Evolutionary conservation across 2,888 invertebrate species (phyloP), one percentile per base, ranked within the genome.

Genomic region (Quadroppia sp.): DNA sequence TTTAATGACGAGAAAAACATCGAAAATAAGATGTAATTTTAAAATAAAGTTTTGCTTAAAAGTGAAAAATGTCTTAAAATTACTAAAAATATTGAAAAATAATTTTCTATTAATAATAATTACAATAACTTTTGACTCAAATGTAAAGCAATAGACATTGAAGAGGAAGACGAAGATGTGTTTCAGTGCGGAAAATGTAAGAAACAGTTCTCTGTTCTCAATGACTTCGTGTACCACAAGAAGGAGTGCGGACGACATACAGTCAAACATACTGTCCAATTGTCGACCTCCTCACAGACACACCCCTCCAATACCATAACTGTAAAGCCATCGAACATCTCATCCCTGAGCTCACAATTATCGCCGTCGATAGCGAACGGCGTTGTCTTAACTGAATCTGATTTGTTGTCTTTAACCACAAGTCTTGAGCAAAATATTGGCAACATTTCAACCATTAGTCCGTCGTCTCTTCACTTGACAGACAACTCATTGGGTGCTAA

Each of bases 181-280:
- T 89, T 89, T 81, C 87, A 88, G 77, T 89, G 89, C 82, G 89
- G 89, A 36, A 84, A 85, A 80, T 89, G 89, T 80, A 88, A 88
- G 81, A 85, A 85, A 76, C 86, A 87, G 78, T 89, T 87, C 79
- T 86, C 86, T 61, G 86, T 86, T 0, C 81, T 89, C 76, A 81
- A 85, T 74, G 79, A 84, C 74, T 89, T 89, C 81, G 80, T 88
- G 73, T 81, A 83, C 67, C 89, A 89, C 81, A 89, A 89, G 81
- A 81, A 81, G 72, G 77, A 78, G 20, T 79, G 79, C 72, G 81
- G 81, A 76, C 56, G 56, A 28, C 59, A 72, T 25, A 32, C 17
- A 32, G 28, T 32, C 1, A 40, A 32, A 71, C 15, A 32, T 28
- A 45, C 17, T 6, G 23, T 7, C 53, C 61, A 61, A 32, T 42